Percentiles rank a stretch among this genome's conserved stretches.
Evolutionary conservation across 2,888 invertebrate species (phyloP).

Genomic region (Drosophila aldrichi): DNA sequence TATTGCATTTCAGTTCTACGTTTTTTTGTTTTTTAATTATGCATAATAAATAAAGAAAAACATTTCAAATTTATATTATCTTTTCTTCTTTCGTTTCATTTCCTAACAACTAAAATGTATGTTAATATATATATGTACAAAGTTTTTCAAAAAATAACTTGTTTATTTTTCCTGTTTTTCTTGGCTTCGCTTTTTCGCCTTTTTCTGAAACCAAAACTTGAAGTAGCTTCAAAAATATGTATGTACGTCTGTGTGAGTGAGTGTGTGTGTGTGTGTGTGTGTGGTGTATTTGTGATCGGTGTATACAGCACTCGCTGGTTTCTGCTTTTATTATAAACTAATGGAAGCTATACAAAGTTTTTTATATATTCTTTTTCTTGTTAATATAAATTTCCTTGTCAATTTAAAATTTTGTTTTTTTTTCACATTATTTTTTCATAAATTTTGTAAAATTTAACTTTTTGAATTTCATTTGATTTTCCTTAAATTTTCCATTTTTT

Average conservation of each 20-base stretch:
- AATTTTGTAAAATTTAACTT: conserved; percentile 13
- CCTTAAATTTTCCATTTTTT: conserved; percentile 17
- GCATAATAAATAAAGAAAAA: conserved; percentile 69
- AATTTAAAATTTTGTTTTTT: conserved; percentile 18
- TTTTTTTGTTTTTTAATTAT: conserved; percentile 31
- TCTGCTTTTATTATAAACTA: conserved; percentile 32
- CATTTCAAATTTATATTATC: conserved; percentile 46
- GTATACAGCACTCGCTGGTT: conserved; percentile 23
- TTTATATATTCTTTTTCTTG: not conserved
- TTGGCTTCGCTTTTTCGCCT: conserved; percentile 8
- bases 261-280: conserved; percentile 9
- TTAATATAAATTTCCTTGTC: conserved; percentile 9
- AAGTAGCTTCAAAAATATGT: conserved; percentile 58
- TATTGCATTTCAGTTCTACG: conserved; percentile 80
- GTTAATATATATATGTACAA: conserved; percentile 42
- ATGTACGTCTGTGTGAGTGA: conserved; percentile 10
- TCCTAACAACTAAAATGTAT: conserved; percentile 30
- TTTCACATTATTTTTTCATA: conserved; percentile 9
- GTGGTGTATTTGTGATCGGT: conserved; percentile 14
- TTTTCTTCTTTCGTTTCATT: conserved; percentile 18
- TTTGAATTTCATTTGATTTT: conserved; percentile 27
- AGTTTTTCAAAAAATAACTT: conserved; percentile 35
- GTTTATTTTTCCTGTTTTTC: conserved; percentile 42
- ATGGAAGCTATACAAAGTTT: conserved; percentile 62
- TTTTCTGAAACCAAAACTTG: conserved; percentile 55